These are phyloP conservation scores for Beris morrisii DNA, from an alignment of 2,888 invertebrate genomes.

Conservation along the genomic window DNA sequence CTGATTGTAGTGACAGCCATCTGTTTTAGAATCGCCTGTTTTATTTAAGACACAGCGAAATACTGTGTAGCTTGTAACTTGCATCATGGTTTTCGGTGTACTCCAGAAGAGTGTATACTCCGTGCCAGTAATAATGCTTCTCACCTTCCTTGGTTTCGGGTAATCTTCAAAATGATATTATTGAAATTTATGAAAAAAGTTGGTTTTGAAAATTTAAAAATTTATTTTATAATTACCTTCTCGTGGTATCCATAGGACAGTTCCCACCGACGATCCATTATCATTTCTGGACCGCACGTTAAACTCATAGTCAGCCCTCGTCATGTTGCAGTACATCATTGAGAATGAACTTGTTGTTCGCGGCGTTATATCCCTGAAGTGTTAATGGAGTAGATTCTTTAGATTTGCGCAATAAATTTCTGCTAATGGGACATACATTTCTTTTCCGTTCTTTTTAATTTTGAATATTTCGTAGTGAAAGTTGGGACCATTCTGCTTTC, in stretches of 20 bases:
- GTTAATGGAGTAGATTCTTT: background rate
- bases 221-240: slow-evolving; percentile 3
- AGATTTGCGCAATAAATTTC: background rate
- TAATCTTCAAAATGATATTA: slow-evolving; percentile 4
- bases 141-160: slow-evolving; percentile 64
- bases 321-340: slow-evolving; percentile 10
- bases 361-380: too few relatives aligned
- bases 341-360: background rate
- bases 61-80: slow-evolving; percentile 73
- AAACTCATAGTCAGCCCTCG: slow-evolving; percentile 47
- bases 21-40: background rate
- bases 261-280: slow-evolving; percentile 11
- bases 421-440: slow-evolving; percentile 38
- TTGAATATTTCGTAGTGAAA: slow-evolving; percentile 69
- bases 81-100: slow-evolving; percentile 54
- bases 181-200: background rate
- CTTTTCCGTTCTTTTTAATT: slow-evolving; percentile 44
- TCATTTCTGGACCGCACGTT: slow-evolving; percentile 60
- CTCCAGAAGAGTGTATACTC: slow-evolving; percentile 79
- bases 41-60: slow-evolving; percentile 71
- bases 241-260: slow-evolving; percentile 10
- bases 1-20: too few relatives aligned
- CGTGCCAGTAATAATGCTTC: slow-evolving; percentile 72
- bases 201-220: too few relatives aligned
- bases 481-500: slow-evolving; percentile 72